phyloP scores from a whole-genome alignment of 2,888 invertebrate genomes.

The Omphaloscelis lunosa region DNA sequence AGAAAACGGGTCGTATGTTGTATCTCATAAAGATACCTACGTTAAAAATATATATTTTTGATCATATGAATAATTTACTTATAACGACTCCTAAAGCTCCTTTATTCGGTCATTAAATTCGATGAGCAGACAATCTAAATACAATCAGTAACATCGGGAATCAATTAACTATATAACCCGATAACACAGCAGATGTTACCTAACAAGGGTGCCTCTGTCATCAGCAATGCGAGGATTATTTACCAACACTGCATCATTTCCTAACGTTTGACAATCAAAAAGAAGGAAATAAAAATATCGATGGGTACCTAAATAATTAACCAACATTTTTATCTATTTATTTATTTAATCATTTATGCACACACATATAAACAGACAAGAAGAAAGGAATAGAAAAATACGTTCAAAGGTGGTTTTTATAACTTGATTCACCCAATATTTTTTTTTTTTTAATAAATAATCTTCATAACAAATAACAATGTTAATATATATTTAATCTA shows the following conservation, averaged over 20 bases:
- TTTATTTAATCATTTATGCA: no score
- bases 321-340: no score
- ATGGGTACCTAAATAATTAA: slow-evolving; percentile 27
- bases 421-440: slow-evolving; percentile 34
- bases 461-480: slow-evolving; percentile 16
- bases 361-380: no score
- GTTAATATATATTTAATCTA: slow-evolving; percentile 23
- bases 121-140: slow-evolving; percentile 66
- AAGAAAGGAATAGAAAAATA: no score
- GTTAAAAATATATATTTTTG: slow-evolving; percentile 26
- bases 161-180: slow-evolving; percentile 73
- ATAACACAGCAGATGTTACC: slow-evolving; percentile 69
- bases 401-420: no score
- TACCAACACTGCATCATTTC: slow-evolving; percentile 1
- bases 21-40: slow-evolving; percentile 5
- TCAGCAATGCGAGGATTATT: slow-evolving; percentile 29
- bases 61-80: slow-evolving; percentile 49
- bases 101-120: slow-evolving; percentile 70
- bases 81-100: slow-evolving; percentile 59
- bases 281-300: slow-evolving; percentile 19
- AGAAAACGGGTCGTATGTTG: slow-evolving; percentile 16
- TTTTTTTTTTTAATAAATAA: slow-evolving; percentile 20
- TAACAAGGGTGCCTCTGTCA: slow-evolving; percentile 58
- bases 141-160: slow-evolving; percentile 72
- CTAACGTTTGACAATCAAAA: slow-evolving; percentile 26